A percentile compares a stretch with the other conserved stretches of the same genome.
phyloP scores from a whole-genome alignment of 1,140 invertebrate genomes.

The Chironomus striatipennis region DNA sequence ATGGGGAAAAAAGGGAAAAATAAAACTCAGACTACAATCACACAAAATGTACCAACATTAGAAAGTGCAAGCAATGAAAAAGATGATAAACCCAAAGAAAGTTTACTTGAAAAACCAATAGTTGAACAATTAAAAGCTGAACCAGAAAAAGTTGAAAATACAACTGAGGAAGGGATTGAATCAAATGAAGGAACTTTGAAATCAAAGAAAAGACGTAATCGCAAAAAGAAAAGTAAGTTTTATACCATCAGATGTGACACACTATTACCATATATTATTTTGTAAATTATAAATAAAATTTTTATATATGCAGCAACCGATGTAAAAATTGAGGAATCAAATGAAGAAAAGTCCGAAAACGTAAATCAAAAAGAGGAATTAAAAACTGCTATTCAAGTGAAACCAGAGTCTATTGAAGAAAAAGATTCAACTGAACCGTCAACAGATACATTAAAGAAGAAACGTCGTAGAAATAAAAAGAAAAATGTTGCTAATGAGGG shows the following conservation, averaged over 20 bases:
- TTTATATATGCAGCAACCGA: background rate
- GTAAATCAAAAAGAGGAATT: background rate
- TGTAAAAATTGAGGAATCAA: background rate
- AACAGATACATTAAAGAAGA: slow-evolving; percentile 1
- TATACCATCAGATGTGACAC: background rate
- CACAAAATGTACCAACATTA: background rate
- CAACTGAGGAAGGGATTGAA: background rate
- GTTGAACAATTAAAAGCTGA: too few species aligned
- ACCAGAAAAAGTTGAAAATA: background rate
- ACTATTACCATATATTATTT: background rate
- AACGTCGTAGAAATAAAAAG: background rate
- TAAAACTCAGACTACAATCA: background rate
- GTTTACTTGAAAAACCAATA: too few species aligned
- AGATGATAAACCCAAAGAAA: background rate
- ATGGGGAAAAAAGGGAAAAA: background rate
- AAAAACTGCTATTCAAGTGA: background rate
- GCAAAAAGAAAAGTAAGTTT: background rate
- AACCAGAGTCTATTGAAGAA: background rate
- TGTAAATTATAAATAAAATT: background rate
- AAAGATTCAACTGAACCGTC: background rate
- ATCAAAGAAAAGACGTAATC: slow-evolving; percentile 16
- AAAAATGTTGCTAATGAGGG: background rate
- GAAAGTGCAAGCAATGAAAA: background rate
- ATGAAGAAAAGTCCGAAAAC: background rate
- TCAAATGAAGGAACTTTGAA: background rate